Percentiles rank a stretch among this genome's conserved stretches.
Conservation (phyloP, 2,113 vertebrate species). For the Solenodon paradoxus region DNA sequence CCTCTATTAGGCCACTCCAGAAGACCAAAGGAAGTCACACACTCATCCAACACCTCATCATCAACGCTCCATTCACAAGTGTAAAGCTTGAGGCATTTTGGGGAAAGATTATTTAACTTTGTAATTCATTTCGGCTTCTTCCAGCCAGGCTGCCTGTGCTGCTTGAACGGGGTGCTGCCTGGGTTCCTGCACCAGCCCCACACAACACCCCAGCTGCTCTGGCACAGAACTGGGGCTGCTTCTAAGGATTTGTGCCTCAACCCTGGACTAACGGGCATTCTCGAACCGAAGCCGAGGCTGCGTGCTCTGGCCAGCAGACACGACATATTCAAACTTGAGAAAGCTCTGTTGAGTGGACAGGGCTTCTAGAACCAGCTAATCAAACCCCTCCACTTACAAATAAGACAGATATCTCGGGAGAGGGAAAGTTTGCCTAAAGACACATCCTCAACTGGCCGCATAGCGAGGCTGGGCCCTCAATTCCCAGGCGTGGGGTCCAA, state of each 20-base stretch:
- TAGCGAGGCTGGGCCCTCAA: not conserved
- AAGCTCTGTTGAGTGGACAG: not conserved
- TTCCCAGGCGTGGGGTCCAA: not conserved
- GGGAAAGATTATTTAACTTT: not conserved
- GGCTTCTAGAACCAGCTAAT: not conserved
- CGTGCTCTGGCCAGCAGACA: not conserved
- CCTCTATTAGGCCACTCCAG: not conserved
- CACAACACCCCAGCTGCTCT: not conserved
- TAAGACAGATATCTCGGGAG: not conserved
- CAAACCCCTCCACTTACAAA: constrained; percentile 42
- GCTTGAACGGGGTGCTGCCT: not conserved
- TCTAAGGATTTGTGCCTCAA: not conserved
- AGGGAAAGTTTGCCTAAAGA: not conserved
- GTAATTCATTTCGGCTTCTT: not conserved
- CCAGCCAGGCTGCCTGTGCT: not conserved
- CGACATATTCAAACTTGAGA: not conserved
- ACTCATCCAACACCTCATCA: not conserved
- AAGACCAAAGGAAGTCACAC: not conserved
- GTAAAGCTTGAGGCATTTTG: not conserved
- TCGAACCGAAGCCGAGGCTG: not conserved
- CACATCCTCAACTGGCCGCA: not conserved
- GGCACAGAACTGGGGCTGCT: not conserved
- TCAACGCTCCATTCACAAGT: not conserved
- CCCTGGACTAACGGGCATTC: not conserved
- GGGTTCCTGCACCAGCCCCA: not conserved